Conservation (phyloP, 92 coral and sea anemone species). For the Zoanthus solanderi region DNA sequence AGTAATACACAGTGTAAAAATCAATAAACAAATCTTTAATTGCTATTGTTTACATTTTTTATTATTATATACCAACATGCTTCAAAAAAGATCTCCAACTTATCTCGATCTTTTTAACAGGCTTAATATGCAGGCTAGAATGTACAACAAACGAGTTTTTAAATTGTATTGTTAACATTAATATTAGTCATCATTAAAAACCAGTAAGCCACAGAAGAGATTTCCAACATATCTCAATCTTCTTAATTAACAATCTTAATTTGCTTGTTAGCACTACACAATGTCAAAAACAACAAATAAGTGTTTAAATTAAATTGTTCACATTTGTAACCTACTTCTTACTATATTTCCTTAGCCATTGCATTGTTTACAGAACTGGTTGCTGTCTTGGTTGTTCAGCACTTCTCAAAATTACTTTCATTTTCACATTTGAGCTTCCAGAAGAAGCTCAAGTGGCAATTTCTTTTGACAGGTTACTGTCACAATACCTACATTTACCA, state of each 20-base stretch:
- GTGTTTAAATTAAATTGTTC: background rate
- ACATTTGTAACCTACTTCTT: background rate
- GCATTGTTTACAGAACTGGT: constrained; percentile 24
- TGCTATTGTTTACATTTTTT: constrained; percentile 41
- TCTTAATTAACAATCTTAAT: constrained; percentile 32
- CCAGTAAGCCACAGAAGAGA: constrained; percentile 47
- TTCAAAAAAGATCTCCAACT: constrained; percentile 33
- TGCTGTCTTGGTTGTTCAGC: constrained; percentile 45
- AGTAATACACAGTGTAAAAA: constrained; percentile 35
- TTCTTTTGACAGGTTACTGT: constrained; percentile 57
- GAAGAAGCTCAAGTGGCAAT: constrained; percentile 56
- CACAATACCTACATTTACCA: constrained; percentile 51
- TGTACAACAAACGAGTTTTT: constrained; percentile 38
- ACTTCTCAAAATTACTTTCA: constrained; percentile 48
- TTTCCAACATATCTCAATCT: constrained; percentile 34
- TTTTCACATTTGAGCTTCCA: constrained; percentile 65
- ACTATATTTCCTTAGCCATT: constrained; percentile 2
- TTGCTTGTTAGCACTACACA: constrained; percentile 40
- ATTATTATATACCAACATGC: constrained; percentile 44
- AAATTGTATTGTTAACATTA: constrained; percentile 44
- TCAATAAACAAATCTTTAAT: constrained; percentile 39
- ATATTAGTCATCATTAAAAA: constrained; percentile 32
- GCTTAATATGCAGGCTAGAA: constrained; percentile 29
- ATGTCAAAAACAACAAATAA: constrained; percentile 33
- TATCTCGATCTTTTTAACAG: constrained; percentile 33